Conservation (phyloP, 2,113 vertebrate genomes). For the Perccottus glenii region DNA sequence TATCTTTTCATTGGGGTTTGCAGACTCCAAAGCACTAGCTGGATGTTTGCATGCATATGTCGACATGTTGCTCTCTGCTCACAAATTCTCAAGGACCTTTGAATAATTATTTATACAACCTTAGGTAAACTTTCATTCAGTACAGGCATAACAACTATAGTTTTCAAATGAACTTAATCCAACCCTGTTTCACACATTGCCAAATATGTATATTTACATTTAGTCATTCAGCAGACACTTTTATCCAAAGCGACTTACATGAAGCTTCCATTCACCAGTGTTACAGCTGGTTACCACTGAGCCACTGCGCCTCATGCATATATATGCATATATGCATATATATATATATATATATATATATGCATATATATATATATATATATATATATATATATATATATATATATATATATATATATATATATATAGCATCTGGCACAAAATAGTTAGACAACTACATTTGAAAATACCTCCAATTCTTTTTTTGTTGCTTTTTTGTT, state of each 20-base stretch:
- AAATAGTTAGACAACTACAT: neutral
- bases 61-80: constrained; percentile 2
- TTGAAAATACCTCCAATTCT: neutral
- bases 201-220: too few relatives aligned
- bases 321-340: too few relatives aligned
- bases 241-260: too few relatives aligned
- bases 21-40: neutral
- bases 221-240: too few relatives aligned
- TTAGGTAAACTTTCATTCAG: constrained; percentile 4
- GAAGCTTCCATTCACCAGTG: too few relatives aligned
- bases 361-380: too few relatives aligned
- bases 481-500: neutral
- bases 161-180: constrained; percentile 7
- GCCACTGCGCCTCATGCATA: too few relatives aligned
- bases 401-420: too few relatives aligned
- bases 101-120: constrained; percentile 11
- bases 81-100: constrained; percentile 5
- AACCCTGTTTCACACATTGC: too few relatives aligned
- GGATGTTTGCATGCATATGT: neutral
- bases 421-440: neutral
- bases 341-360: too few relatives aligned
- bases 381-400: too few relatives aligned
- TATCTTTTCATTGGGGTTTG: constrained; percentile 8
- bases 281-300: too few relatives aligned
- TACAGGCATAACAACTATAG: neutral